Percentiles rank a stretch among this genome's conserved stretches.
These are phyloP conservation scores for Tragelaphus imberbis DNA, from an alignment of 2,113 vertebrate genomes.

Conservation along the genomic window DNA sequence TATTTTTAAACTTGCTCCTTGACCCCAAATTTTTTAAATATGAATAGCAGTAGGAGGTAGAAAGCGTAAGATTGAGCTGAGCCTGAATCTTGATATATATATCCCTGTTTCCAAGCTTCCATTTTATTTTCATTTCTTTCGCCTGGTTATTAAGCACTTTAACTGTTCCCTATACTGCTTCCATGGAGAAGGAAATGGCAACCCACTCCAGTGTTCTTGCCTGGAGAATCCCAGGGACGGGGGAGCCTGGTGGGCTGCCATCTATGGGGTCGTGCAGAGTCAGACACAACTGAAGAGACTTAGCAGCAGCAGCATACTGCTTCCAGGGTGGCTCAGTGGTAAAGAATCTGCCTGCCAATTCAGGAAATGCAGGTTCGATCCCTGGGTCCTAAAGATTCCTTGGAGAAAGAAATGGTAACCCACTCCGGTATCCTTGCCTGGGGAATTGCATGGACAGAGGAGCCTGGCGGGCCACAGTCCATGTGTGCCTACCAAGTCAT, in stretches of 20 bases:
- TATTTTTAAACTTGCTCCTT: background rate
- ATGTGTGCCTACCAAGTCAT: fast-evolving
- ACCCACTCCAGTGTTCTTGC: too few relatives aligned
- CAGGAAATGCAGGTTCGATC: background rate
- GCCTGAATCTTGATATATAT: fast-evolving
- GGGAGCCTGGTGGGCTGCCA: too few relatives aligned
- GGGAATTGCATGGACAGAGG: background rate
- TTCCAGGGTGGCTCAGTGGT: background rate
- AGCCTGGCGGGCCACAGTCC: background rate
- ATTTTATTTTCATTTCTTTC: background rate
- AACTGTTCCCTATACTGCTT: fast-evolving
- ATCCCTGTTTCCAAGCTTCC: background rate
- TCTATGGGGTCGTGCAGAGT: too few relatives aligned
- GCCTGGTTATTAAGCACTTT: background rate
- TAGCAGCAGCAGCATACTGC: fast-evolving
- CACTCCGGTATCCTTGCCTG: background rate
- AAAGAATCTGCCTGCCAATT: background rate
- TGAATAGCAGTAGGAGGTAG: background rate
- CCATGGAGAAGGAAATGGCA: too few relatives aligned
- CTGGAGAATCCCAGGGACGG: too few relatives aligned
- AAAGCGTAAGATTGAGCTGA: fast-evolving
- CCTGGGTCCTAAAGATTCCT: background rate
- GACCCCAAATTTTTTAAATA: background rate
- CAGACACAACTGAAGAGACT: too few relatives aligned
- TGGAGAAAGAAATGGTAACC: background rate